Percentiles rank a stretch among this genome's conserved stretches.
These are phyloP conservation scores for Deilephila elpenor DNA, from an alignment of 2,888 invertebrate genomes.

Conservation along the genomic window DNA sequence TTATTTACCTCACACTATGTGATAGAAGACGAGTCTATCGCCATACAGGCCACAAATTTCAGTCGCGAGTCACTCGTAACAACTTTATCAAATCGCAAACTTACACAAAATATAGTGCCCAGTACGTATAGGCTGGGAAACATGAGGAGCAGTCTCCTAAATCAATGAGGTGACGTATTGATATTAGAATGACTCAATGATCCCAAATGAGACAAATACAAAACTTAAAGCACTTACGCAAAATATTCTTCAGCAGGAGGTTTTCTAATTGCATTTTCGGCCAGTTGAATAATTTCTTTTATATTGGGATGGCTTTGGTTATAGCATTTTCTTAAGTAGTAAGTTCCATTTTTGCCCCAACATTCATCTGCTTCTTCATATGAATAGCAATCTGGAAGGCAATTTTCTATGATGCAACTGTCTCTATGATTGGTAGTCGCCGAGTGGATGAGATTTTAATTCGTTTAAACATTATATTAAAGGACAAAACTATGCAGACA, in stretches of 20 bases:
- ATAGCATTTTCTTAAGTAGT: slow-evolving; percentile 86
- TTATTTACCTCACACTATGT: too few species aligned
- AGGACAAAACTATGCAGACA: too few species aligned
- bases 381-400: slow-evolving; percentile 86
- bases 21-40: too few species aligned
- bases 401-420: not conserved
- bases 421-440: too few species aligned
- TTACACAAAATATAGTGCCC: too few species aligned
- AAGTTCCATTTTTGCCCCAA: slow-evolving; percentile 85
- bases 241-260: slow-evolving; percentile 91
- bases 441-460: too few species aligned
- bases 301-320: slow-evolving; percentile 83
- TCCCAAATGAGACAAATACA: not conserved
- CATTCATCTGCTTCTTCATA: slow-evolving; percentile 87
- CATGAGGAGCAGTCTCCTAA: not conserved
- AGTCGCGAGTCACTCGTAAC: too few species aligned
- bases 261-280: slow-evolving; percentile 83
- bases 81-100: too few species aligned
- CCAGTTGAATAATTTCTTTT: slow-evolving; percentile 83
- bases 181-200: not conserved
- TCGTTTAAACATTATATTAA: too few species aligned
- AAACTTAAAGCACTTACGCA: slow-evolving; percentile 80
- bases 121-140: too few species aligned
- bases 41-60: too few species aligned
- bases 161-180: not conserved